phyloP scores from a whole-genome alignment of 2,113 vertebrate species.

The Gyps fulvus region DNA sequence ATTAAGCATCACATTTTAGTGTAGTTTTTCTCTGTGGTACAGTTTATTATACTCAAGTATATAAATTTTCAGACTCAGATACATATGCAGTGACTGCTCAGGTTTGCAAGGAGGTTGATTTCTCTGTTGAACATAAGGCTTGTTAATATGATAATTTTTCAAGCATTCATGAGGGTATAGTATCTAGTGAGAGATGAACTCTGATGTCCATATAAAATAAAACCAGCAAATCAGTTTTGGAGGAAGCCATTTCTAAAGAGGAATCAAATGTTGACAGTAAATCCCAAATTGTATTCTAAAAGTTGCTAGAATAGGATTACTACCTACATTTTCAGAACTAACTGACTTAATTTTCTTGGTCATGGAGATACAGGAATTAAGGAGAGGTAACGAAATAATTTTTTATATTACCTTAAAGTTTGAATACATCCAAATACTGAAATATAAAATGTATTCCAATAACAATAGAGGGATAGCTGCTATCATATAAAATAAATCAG shows the following conservation, averaged over 20 bases:
- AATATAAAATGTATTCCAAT: not conserved
- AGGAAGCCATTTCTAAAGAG: not conserved
- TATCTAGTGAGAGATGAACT: not conserved
- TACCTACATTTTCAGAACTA: not conserved
- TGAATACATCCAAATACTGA: not conserved
- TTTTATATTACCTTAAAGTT: not conserved
- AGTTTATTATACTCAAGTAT: not conserved
- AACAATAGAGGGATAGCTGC: not conserved
- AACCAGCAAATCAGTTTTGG: conserved; percentile 18
- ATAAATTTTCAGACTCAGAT: not conserved
- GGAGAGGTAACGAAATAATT: not conserved
- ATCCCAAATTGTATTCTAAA: not conserved
- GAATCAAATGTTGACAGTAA: not conserved
- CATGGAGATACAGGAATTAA: not conserved
- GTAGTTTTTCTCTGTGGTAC: not conserved
- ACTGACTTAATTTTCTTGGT: not conserved
- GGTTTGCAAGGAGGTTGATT: conserved; percentile 22
- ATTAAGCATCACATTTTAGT: not conserved
- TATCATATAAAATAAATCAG: not conserved
- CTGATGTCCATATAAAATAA: not conserved
- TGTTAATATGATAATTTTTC: conserved; percentile 52
- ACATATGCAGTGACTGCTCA: not conserved
- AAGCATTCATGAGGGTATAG: not conserved
- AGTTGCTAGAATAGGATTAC: not conserved
- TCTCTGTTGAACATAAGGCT: conserved; percentile 17